Conservation (phyloP, 2,888 invertebrate species). For the Amiota mariae region DNA sequence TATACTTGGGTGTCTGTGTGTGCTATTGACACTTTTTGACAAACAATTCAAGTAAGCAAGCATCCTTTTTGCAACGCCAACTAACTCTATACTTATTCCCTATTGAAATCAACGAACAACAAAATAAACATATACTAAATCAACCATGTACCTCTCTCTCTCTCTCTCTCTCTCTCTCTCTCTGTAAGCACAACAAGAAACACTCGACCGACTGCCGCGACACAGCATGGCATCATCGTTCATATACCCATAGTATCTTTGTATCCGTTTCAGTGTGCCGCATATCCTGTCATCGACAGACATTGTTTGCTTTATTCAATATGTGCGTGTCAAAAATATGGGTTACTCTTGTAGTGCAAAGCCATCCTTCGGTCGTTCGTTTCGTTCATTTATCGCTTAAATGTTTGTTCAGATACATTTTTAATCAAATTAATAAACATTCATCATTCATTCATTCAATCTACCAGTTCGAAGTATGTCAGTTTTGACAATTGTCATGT, state of each 20-base stretch:
- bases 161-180: not conserved
- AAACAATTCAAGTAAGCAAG: constrained; percentile 33
- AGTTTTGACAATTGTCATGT: constrained; percentile 23
- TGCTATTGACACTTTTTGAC: constrained; percentile 60
- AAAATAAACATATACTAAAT: not conserved
- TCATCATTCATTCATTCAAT: not conserved
- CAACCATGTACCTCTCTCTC: not conserved
- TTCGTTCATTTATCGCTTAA: constrained; percentile 25
- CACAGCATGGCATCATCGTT: constrained; percentile 11
- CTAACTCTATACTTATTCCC: constrained; percentile 41
- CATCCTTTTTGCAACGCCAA: constrained; percentile 51
- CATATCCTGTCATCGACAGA: constrained; percentile 1
- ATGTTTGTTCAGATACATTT: constrained; percentile 48
- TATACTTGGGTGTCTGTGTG: constrained; percentile 38
- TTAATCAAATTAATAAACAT: constrained; percentile 64
- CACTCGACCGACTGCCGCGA: not conserved
- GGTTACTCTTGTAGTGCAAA: constrained; percentile 39
- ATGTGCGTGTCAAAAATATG: constrained; percentile 39
- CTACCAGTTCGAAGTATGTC: not conserved
- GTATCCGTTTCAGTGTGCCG: not conserved
- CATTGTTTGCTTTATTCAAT: constrained; percentile 51
- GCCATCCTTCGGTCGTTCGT: constrained; percentile 38
- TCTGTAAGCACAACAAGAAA: not conserved
- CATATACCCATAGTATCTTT: too few relatives aligned
- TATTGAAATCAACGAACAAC: not conserved